A percentile compares a stretch with the other conserved stretches of the same genome.
Conservation (phyloP, 2,113 vertebrate genomes). For the Gnathonemus longibarbis region DNA sequence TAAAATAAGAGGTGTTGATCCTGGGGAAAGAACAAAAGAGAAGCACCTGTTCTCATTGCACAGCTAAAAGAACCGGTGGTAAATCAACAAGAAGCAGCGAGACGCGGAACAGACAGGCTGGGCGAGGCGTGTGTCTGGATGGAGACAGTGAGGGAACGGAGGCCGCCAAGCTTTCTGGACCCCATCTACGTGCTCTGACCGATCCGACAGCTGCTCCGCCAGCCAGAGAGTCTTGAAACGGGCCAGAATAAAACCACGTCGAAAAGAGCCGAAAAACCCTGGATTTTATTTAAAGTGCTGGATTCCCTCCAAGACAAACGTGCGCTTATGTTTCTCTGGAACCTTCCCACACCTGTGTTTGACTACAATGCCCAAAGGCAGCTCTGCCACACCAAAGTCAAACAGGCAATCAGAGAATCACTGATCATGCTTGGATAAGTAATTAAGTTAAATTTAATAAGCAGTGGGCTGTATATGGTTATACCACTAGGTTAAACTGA, state of each 20-base stretch:
- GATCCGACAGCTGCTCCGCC: background rate
- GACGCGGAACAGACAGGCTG: background rate
- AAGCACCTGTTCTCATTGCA: background rate
- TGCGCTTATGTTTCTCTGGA: background rate
- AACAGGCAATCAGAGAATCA: background rate
- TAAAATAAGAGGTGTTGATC: background rate
- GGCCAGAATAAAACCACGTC: background rate
- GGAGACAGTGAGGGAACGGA: background rate
- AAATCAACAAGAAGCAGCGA: background rate
- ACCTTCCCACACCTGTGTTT: background rate
- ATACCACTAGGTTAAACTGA: background rate
- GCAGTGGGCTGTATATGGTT: background rate
- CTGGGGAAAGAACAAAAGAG: background rate
- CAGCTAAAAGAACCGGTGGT: background rate
- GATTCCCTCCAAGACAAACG: background rate
- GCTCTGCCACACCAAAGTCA: background rate
- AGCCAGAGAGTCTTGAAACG: background rate
- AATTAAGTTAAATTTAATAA: background rate
- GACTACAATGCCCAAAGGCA: background rate
- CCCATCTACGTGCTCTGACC: background rate
- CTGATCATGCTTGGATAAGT: background rate
- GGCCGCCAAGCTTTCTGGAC: background rate
- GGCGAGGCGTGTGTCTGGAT: background rate
- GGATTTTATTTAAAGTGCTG: background rate
- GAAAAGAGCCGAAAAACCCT: background rate